Percentiles rank a stretch among this genome's conserved stretches.
Conservation (phyloP, 1,140 invertebrate genomes). For the Hyles euphorbiae region DNA sequence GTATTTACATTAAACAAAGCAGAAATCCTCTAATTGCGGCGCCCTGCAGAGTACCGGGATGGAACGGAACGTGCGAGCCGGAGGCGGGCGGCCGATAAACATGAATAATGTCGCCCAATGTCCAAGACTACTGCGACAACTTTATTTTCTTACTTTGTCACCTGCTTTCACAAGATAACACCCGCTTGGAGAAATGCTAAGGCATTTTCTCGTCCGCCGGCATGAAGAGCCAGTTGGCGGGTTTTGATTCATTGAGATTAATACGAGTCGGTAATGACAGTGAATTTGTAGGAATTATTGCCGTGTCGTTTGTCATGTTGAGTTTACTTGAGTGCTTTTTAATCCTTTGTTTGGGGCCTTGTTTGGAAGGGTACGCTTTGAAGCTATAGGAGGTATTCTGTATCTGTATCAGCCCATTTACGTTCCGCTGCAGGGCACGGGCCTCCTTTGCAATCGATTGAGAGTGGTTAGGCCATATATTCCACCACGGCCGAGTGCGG, state of each 20-base stretch:
- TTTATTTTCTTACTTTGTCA: conserved; percentile 71
- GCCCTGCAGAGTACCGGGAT: conserved; percentile 14
- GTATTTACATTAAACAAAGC: conserved; percentile 24
- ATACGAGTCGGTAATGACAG: conserved; percentile 23
- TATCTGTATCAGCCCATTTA: too few relatives aligned
- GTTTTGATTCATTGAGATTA: conserved; percentile 29
- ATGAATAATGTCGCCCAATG: conserved; percentile 66
- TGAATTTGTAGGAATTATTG: conserved; percentile 18
- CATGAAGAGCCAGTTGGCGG: conserved; percentile 7
- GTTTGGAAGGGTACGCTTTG: too few relatives aligned
- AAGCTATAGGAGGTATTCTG: too few relatives aligned
- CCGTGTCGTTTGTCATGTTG: neutral
- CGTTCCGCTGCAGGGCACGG: too few relatives aligned
- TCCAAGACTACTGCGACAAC: conserved; percentile 49
- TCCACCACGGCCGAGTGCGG: too few relatives aligned
- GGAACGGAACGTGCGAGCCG: neutral
- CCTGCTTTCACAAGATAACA: conserved; percentile 55
- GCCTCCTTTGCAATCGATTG: too few relatives aligned
- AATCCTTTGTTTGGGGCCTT: too few relatives aligned
- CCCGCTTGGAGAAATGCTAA: conserved; percentile 12
- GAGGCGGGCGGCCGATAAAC: conserved; percentile 48
- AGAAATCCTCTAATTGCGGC: conserved; percentile 61
- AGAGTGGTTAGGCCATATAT: too few relatives aligned
- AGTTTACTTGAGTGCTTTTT: too few relatives aligned
- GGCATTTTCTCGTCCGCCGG: conserved; percentile 10